Evolutionary conservation across 2,888 invertebrate species (phyloP), one percentile per base, ranked within the genome.

Genomic region (Platynereis dumerilii): DNA sequence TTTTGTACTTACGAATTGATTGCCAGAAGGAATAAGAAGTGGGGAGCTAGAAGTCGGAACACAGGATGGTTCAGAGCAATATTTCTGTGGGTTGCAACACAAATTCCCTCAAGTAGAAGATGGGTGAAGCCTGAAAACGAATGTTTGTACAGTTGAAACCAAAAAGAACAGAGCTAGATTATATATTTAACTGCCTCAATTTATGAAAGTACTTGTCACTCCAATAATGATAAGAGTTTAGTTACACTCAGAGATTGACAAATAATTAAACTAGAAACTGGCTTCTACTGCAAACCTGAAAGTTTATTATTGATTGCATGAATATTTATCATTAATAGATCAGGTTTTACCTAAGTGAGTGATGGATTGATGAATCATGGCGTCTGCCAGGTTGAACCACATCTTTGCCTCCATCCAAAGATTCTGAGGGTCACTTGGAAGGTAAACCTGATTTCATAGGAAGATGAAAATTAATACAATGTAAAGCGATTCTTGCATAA

Each of bases 1-100:
- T n/a, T n/a, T n/a, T n/a, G n/a, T 57, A 63, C 63, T 75, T 76
- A 85, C 86, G 80, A 75, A 69, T 86, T 85, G 59, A 86, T 85
- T 26, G 85, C 85, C 1, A 86, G 75, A 3, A 86, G 79, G 73
- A 81, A 85, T 39, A 84, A 79, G 70, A 86, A 85, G 71, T 86
- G 86, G 2, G 86, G 86, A 1, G 85, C 84, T 60, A 86, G 76
- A 1, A 86, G 80, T 71, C 83, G 83, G 76, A 82, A 85, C 55
- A 86, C 67, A 0, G 86, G 86, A 73, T 86, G 86, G 20, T 83
- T 84, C 26, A 80, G 81, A 12, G 86, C 83, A n/a, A 86, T 73
- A 64, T 85, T 79, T 34, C 86, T 69, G 68, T 86, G 83, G 2
- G 84, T 81, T 28, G 82, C 78, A 17, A 85, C 80, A 44, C 78